Evolutionary conservation across 2,113 vertebrate species (phyloP), one percentile per base, ranked within the genome.

Genomic region (Scartelaos histophorus): DNA sequence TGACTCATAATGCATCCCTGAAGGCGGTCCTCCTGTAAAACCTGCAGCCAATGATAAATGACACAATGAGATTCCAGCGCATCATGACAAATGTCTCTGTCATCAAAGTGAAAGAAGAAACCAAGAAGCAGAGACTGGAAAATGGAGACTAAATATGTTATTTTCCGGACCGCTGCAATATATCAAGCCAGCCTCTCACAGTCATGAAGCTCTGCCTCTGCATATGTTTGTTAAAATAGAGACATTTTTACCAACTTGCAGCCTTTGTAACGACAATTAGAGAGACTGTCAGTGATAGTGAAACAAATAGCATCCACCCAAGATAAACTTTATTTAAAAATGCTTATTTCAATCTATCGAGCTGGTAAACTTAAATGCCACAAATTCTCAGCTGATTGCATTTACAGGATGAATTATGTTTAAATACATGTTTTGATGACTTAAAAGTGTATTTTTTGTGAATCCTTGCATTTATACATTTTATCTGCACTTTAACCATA

Each of bases 21-120:
- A 51, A 69, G 57, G 66, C 24, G 70, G 70, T 66, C 43, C 53
- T 74, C 51, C 68, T 29, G 45, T 16, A 15, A 61, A 29, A 34
- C 7, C 21, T 13, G 66, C 13, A 46, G 70, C 49, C 53, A 53
- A 76, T 54, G 49, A 71, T 66, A 68, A 82, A 76, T 24, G 0
- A 75, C 62, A 70, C 21, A 22, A 22, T 56, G 35, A 2, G 66
- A 7, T 60, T 49, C 25, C 51, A 34, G 76, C 25, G 68, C 16
- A 38, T 43, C 6, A 69, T 58, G 56, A 58, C 24, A 58, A 58
- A 38, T 54, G 29, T 68, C 66, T 80, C 72, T 17, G 67, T 82
- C 74, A 69, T 64, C 21, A 38, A 19, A 10, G 21, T 66, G 67
- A 69, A 68, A 29, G 51, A 54, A 17, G 16, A 64, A 25, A 61